Evolutionary conservation across 2,888 invertebrate species (phyloP).

Genomic region (Vesta saturnalis): DNA sequence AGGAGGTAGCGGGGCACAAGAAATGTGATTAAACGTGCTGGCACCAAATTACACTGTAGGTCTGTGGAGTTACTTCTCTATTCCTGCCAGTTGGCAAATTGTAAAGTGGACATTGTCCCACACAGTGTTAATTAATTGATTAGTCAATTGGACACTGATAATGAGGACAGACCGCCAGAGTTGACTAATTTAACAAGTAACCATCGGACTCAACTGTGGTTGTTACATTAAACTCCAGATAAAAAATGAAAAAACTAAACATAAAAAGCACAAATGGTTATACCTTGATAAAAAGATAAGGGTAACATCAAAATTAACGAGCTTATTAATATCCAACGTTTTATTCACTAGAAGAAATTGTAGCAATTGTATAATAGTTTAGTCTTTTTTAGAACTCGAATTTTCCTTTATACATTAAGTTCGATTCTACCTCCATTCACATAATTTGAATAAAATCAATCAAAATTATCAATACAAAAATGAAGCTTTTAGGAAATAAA

Average conservation of each 20-base stretch:
- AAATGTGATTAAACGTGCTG: conserved; percentile 41
- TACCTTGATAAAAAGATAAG: background rate
- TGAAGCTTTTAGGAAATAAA: background rate
- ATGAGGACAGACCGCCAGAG: conserved; percentile 24
- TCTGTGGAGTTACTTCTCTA: conserved; percentile 29
- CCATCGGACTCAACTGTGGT: background rate
- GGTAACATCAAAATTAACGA: conserved; percentile 11
- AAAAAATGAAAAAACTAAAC: background rate
- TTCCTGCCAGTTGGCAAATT: conserved; percentile 29
- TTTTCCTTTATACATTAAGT: no score
- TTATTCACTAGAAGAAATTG: conserved; percentile 2
- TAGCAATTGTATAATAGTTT: background rate
- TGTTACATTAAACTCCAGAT: background rate
- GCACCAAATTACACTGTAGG: conserved; percentile 41
- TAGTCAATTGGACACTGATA: conserved; percentile 33
- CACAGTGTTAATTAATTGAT: conserved; percentile 33
- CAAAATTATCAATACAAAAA: background rate
- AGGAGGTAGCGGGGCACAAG: conserved; percentile 33
- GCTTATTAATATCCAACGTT: conserved; percentile 10
- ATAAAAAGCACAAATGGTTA: background rate
- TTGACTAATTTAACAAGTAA: conserved; percentile 23
- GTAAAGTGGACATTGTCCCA: conserved; percentile 27
- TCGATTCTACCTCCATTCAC: no score
- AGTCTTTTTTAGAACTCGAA: no score
- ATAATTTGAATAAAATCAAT: conserved; percentile 7